Percentiles rank a stretch among this genome's conserved stretches.
These are phyloP conservation scores for Cotesia vestalis DNA, from an alignment of 1,140 invertebrate species.

Conservation along the genomic window DNA sequence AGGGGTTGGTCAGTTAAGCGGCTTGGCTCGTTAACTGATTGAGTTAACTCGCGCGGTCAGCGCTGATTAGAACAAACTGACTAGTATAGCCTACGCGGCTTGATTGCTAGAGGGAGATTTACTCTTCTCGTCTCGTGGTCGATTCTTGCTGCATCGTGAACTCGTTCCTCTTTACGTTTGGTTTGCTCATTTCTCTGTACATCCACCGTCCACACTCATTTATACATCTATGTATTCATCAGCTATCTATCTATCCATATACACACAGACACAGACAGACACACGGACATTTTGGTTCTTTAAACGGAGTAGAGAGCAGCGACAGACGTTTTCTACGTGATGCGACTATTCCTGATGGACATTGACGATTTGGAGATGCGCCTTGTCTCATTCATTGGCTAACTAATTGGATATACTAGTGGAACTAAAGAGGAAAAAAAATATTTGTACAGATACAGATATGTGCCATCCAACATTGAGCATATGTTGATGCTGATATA, in stretches of 20 bases:
- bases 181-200: slow-evolving; percentile 41
- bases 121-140: slow-evolving; percentile 7
- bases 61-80: slow-evolving; percentile 66
- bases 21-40: slow-evolving; percentile 63
- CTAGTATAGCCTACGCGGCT: slow-evolving; percentile 55
- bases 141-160: slow-evolving; percentile 25
- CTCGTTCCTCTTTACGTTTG: slow-evolving; percentile 1
- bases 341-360: slow-evolving; percentile 40
- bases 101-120: slow-evolving; percentile 58
- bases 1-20: slow-evolving; percentile 53
- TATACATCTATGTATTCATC: background rate
- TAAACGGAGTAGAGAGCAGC: slow-evolving; percentile 39
- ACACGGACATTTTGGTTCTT: slow-evolving; percentile 43
- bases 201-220: background rate
- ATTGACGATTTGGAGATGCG: slow-evolving; percentile 11
- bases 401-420: slow-evolving; percentile 18
- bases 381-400: slow-evolving; percentile 10
- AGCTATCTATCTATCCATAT: background rate
- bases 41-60: slow-evolving; percentile 61
- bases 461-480: no score
- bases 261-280: background rate
- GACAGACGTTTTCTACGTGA: slow-evolving; percentile 45
- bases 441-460: background rate
- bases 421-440: background rate
- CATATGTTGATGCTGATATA: no score